Evolutionary conservation across 1,140 invertebrate genomes (phyloP).

Genomic region (Homarus americanus): DNA sequence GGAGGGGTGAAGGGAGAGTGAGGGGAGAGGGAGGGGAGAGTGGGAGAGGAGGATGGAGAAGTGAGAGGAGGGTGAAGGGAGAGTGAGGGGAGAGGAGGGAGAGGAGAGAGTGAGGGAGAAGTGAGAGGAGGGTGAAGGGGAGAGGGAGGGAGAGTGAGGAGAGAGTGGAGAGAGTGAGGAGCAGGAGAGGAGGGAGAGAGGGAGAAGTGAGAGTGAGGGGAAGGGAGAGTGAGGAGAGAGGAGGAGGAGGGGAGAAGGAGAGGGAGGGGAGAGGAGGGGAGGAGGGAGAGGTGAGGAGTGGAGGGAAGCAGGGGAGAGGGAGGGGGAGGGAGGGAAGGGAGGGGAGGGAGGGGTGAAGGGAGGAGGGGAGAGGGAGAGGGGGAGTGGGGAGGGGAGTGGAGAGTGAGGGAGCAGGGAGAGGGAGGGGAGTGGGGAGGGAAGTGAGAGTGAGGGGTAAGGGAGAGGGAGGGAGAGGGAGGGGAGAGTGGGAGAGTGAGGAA

Average conservation of each 20-base stretch:
- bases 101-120: background rate
- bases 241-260: background rate
- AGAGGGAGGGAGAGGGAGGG: background rate
- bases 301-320: background rate
- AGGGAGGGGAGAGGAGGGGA: background rate
- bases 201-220: background rate
- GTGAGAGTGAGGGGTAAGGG: too few relatives aligned
- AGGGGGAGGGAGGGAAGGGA: background rate
- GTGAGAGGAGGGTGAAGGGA: background rate
- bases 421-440: background rate
- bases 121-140: background rate
- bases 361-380: background rate
- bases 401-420: background rate
- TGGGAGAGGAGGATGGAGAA: background rate
- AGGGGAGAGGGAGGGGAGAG: background rate
- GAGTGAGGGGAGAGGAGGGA: background rate
- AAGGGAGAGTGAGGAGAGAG: background rate
- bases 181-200: background rate
- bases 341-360: background rate
- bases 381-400: background rate
- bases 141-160: background rate
- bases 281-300: background rate
- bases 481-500: too few relatives aligned
- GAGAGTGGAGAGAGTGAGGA: background rate
- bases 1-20: background rate